Base-by-base conservation (phyloP, 2,888 invertebrate genomes). In the Athalia rosae region DNA sequence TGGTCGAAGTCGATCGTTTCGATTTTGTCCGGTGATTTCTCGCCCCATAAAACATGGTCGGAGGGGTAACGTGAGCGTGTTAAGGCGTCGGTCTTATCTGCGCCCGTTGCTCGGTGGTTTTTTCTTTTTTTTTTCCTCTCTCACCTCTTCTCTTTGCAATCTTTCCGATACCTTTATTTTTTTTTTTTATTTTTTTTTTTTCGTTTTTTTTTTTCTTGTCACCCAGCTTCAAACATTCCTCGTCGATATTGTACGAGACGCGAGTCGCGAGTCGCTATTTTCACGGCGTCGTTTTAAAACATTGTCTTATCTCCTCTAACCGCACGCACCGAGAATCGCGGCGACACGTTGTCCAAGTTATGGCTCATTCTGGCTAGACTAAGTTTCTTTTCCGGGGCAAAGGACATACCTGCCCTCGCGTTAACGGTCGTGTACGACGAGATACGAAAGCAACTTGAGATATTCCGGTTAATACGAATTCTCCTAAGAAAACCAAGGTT, bases 11-110 rank as follows among this genome's bases (percentile, higher is more conserved):
- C 53, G n/a, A 53, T 53, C 53, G 53, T 53, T 53, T 9, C 53
- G 53, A 53, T 11, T 53, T 53, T 53, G 9, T 53, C 11, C 53
- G 6, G 28, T 2, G 11, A n/a, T 11, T 53, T 53, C 53, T 4
- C 53, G n/a, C 6, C 53, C n/a, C 53, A 28, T 28, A 53, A 53
- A 53, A n/a, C n/a, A n/a, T 15, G 9, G 53, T 41, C 28, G 1
- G 41, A 53, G n/a, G 28, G n/a, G 53, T 67, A 71, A 71, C 71
- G 45, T 71, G 71, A 45, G 45, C 47, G 45, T 71, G 71, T 71
- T 58, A 47, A 59, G 8, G 43, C 58, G 58, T 58, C n/a, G 4
- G 45, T 45, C 71, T 71, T 71, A 71, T 71, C 71, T 7, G 3
- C n/a, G n/a, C 9, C 47, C 45, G 47, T 43, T 43, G 8, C 62